Conservation (phyloP, 1,140 invertebrate genomes). For the Rhynchophorus ferrugineus region DNA sequence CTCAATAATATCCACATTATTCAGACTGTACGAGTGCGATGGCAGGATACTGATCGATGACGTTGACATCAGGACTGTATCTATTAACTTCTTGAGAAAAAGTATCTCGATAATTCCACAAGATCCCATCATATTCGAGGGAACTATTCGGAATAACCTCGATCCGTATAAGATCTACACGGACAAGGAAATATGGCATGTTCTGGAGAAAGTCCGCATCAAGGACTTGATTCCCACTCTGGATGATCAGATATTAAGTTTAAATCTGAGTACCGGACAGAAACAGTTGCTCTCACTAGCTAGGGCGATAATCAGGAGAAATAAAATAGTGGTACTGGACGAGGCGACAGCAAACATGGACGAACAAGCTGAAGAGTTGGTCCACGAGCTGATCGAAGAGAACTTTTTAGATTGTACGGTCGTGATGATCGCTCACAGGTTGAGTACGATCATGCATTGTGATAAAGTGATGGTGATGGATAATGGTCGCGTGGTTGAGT, state of each 20-base stretch:
- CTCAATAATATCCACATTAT: constrained; percentile 65
- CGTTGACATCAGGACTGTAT: constrained; percentile 15
- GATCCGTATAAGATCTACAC: constrained; percentile 48
- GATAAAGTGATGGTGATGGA: constrained; percentile 69
- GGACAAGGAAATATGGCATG: constrained; percentile 41
- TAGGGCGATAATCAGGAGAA: constrained; percentile 63
- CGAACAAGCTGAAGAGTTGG: constrained; percentile 61
- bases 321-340: constrained; percentile 72
- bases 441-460: constrained; percentile 77
- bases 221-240: constrained; percentile 31
- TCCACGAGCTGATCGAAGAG: constrained; percentile 57
- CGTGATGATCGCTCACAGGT: constrained; percentile 74
- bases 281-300: constrained; percentile 73
- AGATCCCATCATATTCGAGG: constrained; percentile 62
- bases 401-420: constrained; percentile 68
- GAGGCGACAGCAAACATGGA: constrained; percentile 67
- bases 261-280: constrained; percentile 71
- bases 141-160: constrained; percentile 48
- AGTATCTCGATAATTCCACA: constrained; percentile 82
- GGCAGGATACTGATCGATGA: constrained; percentile 53
- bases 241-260: constrained; percentile 50
- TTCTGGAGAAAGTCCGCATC: constrained; percentile 37
- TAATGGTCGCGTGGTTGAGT: constrained; percentile 56
- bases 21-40: constrained; percentile 49
- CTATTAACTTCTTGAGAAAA: constrained; percentile 42